phyloP scores from a whole-genome alignment of 2,888 invertebrate genomes.

The Tupiocoris notatus region DNA sequence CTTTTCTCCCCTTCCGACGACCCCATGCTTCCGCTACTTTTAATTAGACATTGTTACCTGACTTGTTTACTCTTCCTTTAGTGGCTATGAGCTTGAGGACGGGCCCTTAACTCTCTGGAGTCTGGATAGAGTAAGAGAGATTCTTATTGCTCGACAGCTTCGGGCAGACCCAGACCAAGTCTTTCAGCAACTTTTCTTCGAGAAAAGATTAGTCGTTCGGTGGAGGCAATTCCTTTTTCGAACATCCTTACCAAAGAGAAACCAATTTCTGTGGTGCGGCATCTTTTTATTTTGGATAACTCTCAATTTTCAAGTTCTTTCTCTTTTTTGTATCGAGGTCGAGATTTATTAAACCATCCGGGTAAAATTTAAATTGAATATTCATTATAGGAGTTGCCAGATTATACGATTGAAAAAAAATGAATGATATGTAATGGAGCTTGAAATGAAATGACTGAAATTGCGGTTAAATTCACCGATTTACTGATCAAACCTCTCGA shows the following conservation, averaged over 20 bases:
- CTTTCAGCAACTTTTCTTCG: not conserved
- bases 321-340: too few species aligned
- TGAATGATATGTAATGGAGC: too few species aligned
- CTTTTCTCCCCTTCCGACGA: not conserved
- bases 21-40: not conserved
- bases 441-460: too few species aligned
- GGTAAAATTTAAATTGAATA: too few species aligned
- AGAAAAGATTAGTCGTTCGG: not conserved
- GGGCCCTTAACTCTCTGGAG: not conserved
- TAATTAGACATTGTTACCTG: slow-evolving; percentile 36
- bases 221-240: not conserved
- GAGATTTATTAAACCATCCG: too few species aligned
- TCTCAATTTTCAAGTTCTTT: too few species aligned
- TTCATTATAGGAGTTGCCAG: too few species aligned
- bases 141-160: not conserved
- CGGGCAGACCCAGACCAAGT: not conserved
- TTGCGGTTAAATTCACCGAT: too few species aligned
- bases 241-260: not conserved
- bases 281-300: too few species aligned
- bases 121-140: not conserved
- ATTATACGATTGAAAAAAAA: too few species aligned
- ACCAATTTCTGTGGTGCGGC: not conserved
- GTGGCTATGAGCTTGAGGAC: not conserved
- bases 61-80: slow-evolving; percentile 20
- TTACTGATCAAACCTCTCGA: too few species aligned